A percentile compares a stretch with the other conserved stretches of the same genome.
phyloP scores from a whole-genome alignment of 2,797 vertebrate genomes.

The Nothura maculosa region DNA sequence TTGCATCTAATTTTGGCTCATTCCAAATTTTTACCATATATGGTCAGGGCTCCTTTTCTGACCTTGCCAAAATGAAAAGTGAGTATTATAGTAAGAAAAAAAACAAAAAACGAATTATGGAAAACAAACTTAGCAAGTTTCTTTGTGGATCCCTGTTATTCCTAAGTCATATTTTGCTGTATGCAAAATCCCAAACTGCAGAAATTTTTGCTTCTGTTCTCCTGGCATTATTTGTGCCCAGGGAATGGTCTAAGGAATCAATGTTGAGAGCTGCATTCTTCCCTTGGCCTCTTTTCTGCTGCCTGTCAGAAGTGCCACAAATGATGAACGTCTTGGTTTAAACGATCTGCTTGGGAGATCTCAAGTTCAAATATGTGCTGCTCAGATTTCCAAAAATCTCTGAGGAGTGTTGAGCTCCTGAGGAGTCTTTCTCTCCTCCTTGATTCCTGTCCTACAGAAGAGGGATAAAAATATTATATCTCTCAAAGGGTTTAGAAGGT shows the following conservation, averaged over 20 bases:
- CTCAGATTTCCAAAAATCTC: neutral
- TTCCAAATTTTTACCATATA: slow-evolving; percentile 56
- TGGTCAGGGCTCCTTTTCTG: slow-evolving; percentile 48
- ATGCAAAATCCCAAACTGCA: neutral
- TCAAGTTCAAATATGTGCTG: neutral
- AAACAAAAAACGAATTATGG: neutral
- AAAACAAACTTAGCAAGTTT: neutral
- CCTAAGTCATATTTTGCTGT: neutral
- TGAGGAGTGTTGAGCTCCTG: rapidly evolving
- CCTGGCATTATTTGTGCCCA: neutral
- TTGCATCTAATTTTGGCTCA: slow-evolving; percentile 13
- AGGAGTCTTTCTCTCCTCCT: neutral
- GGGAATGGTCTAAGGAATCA: neutral
- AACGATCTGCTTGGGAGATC: neutral
- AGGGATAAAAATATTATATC: neutral
- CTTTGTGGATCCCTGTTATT: neutral
- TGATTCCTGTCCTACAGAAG: neutral
- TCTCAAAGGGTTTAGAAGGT: neutral
- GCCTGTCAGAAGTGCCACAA: neutral
- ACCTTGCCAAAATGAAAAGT: slow-evolving; percentile 17
- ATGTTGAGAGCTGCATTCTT: neutral
- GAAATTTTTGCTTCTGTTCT: neutral
- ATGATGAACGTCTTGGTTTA: neutral
- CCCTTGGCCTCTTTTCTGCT: neutral
- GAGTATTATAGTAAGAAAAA: slow-evolving; percentile 5